A percentile compares a stretch with the other conserved stretches of the same genome.
Conservation (phyloP, 92 coral and sea anemone species). For the Porites evermanni region DNA sequence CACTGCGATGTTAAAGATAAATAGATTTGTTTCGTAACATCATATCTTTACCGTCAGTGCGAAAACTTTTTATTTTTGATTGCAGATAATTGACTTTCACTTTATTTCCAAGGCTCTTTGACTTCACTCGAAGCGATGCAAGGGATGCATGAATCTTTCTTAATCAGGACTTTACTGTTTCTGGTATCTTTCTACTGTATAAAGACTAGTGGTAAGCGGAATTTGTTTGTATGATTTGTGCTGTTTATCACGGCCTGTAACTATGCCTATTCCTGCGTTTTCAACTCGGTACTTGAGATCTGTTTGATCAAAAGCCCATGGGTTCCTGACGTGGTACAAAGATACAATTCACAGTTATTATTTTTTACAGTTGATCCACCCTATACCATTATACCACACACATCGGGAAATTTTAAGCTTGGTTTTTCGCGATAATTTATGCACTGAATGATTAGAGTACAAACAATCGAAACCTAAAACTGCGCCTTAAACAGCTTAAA, state of each 20-base stretch:
- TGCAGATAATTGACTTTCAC: background rate
- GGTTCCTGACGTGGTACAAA: background rate
- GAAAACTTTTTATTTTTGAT: background rate
- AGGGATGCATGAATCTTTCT: background rate
- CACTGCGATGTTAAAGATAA: too few relatives aligned
- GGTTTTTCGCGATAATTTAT: background rate
- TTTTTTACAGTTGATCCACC: background rate
- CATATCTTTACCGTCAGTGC: background rate
- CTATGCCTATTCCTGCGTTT: background rate
- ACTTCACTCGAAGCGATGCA: background rate
- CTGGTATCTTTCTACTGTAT: background rate
- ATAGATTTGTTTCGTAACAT: too few relatives aligned
- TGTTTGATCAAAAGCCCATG: background rate
- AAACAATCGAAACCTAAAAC: background rate
- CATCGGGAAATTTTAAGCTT: background rate
- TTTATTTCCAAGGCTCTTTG: background rate
- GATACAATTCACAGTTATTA: background rate
- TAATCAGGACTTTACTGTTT: background rate
- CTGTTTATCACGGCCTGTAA: background rate
- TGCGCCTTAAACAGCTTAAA: background rate
- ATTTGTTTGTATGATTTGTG: background rate
- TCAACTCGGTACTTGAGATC: background rate
- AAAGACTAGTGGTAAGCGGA: constrained; percentile 18
- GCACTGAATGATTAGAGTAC: too few relatives aligned
- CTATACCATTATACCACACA: background rate